phyloP scores from a whole-genome alignment of 2,888 invertebrate genomes.

The Yponomeuta malinellus region DNA sequence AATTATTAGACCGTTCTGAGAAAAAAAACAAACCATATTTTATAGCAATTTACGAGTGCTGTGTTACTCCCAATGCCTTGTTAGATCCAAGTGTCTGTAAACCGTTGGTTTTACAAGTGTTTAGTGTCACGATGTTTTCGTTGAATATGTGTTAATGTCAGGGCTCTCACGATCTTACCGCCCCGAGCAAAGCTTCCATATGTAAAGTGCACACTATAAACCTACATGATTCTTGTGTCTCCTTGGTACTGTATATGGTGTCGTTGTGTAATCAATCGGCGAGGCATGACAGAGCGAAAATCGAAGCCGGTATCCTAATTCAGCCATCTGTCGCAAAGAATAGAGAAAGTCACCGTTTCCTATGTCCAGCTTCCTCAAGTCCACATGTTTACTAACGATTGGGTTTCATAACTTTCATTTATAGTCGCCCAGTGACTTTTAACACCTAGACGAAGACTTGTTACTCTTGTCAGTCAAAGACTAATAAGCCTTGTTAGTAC shows the following conservation, averaged over 20 bases:
- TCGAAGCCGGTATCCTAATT: constrained; percentile 33
- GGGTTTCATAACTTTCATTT: constrained; percentile 37
- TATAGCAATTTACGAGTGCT: constrained; percentile 18
- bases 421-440: not conserved
- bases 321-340: constrained; percentile 28
- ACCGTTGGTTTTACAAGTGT: not conserved
- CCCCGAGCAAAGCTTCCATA: not conserved
- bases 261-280: constrained; percentile 23
- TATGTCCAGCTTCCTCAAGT: constrained; percentile 37
- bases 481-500: not conserved
- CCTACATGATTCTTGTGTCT: not conserved
- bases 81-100: constrained; percentile 3
- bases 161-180: not conserved
- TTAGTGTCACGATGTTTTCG: constrained; percentile 10
- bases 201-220: not conserved
- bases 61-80: not conserved
- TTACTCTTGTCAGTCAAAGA: not conserved
- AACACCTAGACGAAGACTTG: not conserved
- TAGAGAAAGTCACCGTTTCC: constrained; percentile 52
- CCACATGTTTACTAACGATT: constrained; percentile 41
- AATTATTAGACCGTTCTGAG: constrained; percentile 51
- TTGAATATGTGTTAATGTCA: constrained; percentile 10
- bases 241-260: constrained; percentile 19
- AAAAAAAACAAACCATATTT: constrained; percentile 39
- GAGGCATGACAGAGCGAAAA: constrained; percentile 20